Evolutionary conservation across 2,797 vertebrate genomes (phyloP).

Genomic region (Enteromius thamalakanensis): DNA sequence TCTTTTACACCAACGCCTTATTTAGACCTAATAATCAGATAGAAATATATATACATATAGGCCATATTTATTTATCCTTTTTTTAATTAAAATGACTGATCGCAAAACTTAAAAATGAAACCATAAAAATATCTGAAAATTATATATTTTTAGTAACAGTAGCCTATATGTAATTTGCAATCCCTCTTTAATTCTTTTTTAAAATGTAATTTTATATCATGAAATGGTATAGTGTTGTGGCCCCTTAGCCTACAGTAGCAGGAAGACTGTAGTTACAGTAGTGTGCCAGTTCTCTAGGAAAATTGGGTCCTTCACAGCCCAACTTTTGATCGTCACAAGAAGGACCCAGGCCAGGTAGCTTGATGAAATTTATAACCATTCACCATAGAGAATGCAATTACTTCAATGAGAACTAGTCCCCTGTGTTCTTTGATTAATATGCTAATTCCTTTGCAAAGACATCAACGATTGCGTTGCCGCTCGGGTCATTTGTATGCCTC

Average conservation of each 20-base stretch:
- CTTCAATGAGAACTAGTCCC: constrained; percentile 23
- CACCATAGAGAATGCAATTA: constrained; percentile 15
- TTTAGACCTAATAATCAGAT: not conserved
- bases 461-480: constrained; percentile 4
- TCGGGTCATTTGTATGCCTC: constrained; percentile 35
- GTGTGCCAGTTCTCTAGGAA: not conserved
- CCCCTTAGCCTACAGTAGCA: too few relatives aligned
- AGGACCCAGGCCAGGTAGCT: not conserved
- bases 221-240: not conserved
- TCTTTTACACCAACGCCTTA: not conserved
- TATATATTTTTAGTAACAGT: not conserved
- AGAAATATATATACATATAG: too few relatives aligned
- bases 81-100: not conserved
- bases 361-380: constrained; percentile 14
- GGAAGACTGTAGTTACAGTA: not conserved
- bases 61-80: not conserved
- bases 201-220: not conserved
- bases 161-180: not conserved
- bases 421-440: constrained; percentile 36
- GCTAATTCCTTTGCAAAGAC: constrained; percentile 30
- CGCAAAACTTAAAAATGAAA: not conserved
- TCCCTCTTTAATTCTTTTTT: not conserved
- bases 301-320: not conserved
- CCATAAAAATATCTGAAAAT: not conserved
- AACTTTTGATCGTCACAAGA: constrained; percentile 7